Base-by-base conservation (phyloP, 2,797 vertebrate species). In the Hydrocynus forskahlii region DNA sequence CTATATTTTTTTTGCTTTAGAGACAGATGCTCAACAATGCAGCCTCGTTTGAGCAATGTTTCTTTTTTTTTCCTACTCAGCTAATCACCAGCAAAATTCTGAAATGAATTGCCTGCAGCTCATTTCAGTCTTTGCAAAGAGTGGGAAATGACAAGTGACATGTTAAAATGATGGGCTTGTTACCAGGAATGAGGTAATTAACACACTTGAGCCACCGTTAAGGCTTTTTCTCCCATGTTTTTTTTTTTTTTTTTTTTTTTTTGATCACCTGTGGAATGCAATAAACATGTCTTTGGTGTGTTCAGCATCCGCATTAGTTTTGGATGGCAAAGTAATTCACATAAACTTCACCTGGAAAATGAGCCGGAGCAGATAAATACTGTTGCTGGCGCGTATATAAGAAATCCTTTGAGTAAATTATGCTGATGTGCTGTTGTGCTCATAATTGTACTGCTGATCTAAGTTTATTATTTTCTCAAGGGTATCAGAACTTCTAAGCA, bases 151-250 rank as follows among this genome's bases (percentile, higher is more conserved):
- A 73, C 29, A 16, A 23, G 55, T 54, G 38, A 23, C 38, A 45
- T 17, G 8, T 60, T 60, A 43, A 10, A 1, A 14, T 54, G 6
- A 74, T 45, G 38, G 60, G 45, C 10, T 16, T 70, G 68, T 70
- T 70, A 35, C 14, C n/a, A 60, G 38, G 38, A 59, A 40, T 8
- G 55, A 75, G 35, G 35, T 29, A 40, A 38, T 75, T 75, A 75
- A 23, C 55, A 43, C 52, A 38, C 19, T 17, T 35, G 12, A 12
- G 23, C 35, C 35, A 35, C 35, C 4, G 4, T 35, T 35, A 43
- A 43, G 38, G 12, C 54, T 74, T 10, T 40, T 7, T 19, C 72
- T 74, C 17, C 23, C 43, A 74, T 29, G 29, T 29, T 1, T 29
- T 29, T 29, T 29, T 29, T 29, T 35, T 35, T 35, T 35, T 29